These are phyloP conservation scores for Zosterops lateralis DNA, from an alignment of 2,113 vertebrate genomes.

Conservation along the genomic window DNA sequence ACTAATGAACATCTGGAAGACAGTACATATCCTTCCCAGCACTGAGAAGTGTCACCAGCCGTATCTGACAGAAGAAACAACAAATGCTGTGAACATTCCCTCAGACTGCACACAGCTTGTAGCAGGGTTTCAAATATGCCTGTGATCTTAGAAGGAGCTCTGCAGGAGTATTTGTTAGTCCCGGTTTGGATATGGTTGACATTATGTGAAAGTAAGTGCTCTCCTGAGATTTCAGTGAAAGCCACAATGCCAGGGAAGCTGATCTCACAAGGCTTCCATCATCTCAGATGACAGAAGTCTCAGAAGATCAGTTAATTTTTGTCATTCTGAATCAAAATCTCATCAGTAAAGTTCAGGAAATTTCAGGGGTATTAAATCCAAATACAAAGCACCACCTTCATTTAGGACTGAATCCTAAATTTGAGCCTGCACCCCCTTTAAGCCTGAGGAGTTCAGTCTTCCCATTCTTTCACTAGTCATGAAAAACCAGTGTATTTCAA, in stretches of 20 bases:
- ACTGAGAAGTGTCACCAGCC: background rate
- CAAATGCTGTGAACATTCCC: slow-evolving; percentile 15
- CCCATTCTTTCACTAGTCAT: background rate
- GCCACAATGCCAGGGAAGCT: slow-evolving; percentile 41
- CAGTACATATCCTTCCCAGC: background rate
- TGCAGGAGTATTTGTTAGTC: background rate
- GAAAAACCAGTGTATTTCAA: background rate
- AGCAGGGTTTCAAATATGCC: slow-evolving; percentile 33
- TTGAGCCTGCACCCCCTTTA: background rate
- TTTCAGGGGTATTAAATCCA: slow-evolving; percentile 37
- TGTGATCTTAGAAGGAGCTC: slow-evolving; percentile 22
- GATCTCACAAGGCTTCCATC: slow-evolving; percentile 66
- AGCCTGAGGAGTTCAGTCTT: background rate
- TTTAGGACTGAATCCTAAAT: background rate
- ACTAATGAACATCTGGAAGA: slow-evolving; percentile 49
- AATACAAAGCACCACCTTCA: background rate
- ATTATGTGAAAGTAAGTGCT: slow-evolving; percentile 46
- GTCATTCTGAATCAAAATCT: slow-evolving; percentile 47
- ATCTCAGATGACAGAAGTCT: slow-evolving; percentile 56
- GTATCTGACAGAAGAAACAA: background rate
- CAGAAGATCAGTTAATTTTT: slow-evolving; percentile 56
- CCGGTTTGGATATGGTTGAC: slow-evolving; percentile 46
- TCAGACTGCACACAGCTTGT: slow-evolving; percentile 20
- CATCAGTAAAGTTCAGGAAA: slow-evolving; percentile 22
- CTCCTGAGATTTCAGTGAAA: slow-evolving; percentile 49